Conservation (phyloP, 2,113 vertebrate species). For the Ginglymostoma cirratum region DNA sequence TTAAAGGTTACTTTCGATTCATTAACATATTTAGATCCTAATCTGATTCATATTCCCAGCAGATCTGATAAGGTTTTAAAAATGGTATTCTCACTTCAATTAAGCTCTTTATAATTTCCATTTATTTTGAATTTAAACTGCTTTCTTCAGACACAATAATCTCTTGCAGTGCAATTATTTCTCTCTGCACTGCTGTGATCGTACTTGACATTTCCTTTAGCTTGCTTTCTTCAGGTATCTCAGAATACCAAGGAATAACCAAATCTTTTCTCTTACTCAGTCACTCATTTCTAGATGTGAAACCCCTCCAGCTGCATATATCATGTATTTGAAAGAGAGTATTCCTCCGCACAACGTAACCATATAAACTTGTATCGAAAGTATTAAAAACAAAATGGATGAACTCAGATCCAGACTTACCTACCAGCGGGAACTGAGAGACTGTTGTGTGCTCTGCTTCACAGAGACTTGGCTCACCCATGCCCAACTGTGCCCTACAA, state of each 20-base stretch:
- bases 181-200: background rate
- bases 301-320: background rate
- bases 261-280: background rate
- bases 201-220: background rate
- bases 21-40: background rate
- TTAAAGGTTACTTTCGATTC: background rate
- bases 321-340: background rate
- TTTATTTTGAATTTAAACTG: background rate
- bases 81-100: background rate
- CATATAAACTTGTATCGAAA: too few relatives aligned
- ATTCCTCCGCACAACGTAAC: background rate
- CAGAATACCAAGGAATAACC: background rate
- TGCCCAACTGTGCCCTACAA: too few relatives aligned
- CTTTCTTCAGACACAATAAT: background rate
- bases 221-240: background rate
- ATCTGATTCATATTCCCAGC: conserved; percentile 9
- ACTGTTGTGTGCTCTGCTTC: too few relatives aligned
- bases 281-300: background rate
- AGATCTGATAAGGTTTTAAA: background rate
- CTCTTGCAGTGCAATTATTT: background rate
- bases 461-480: too few relatives aligned
- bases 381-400: too few relatives aligned
- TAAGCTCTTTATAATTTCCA: background rate
- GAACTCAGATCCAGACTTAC: too few relatives aligned
- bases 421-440: too few relatives aligned